phyloP scores from a whole-genome alignment of 2,113 vertebrate species.

The Thymallus thymallus region DNA sequence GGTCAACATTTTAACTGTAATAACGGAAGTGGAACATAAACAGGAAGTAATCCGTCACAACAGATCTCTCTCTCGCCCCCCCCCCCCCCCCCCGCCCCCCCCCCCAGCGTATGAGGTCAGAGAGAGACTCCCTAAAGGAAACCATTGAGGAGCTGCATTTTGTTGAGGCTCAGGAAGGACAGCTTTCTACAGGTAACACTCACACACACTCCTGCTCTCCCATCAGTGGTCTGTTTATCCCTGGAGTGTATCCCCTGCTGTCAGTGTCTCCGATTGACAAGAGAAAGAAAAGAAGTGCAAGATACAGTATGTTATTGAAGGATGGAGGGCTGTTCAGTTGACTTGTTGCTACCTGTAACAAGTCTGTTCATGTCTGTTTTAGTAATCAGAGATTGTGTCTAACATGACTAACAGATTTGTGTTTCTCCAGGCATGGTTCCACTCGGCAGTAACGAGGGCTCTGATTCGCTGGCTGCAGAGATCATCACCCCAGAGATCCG shows the following conservation, averaged over 20 bases:
- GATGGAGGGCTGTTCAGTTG: too few relatives aligned
- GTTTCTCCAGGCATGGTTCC: slow-evolving; percentile 80
- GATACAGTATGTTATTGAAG: too few relatives aligned
- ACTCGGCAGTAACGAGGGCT: slow-evolving; percentile 82
- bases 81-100: neutral
- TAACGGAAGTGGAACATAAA: too few relatives aligned
- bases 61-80: too few relatives aligned
- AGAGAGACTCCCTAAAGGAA: slow-evolving; percentile 96
- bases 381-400: too few relatives aligned
- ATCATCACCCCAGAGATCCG: slow-evolving; percentile 95
- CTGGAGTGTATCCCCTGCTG: neutral
- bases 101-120: slow-evolving; percentile 86
- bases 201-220: neutral
- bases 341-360: too few relatives aligned
- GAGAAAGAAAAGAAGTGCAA: too few relatives aligned
- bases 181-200: slow-evolving; percentile 84
- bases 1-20: too few relatives aligned
- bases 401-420: slow-evolving; percentile 12
- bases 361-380: too few relatives aligned
- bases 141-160: slow-evolving; percentile 96
- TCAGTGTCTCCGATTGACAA: too few relatives aligned
- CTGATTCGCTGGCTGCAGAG: slow-evolving; percentile 94
- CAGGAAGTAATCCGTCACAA: too few relatives aligned
- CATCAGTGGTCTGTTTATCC: neutral
- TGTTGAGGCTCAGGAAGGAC: slow-evolving; percentile 95